Evolutionary conservation across 64 coral and sea anemone species (phyloP).

Genomic region (Orbicella faveolata): DNA sequence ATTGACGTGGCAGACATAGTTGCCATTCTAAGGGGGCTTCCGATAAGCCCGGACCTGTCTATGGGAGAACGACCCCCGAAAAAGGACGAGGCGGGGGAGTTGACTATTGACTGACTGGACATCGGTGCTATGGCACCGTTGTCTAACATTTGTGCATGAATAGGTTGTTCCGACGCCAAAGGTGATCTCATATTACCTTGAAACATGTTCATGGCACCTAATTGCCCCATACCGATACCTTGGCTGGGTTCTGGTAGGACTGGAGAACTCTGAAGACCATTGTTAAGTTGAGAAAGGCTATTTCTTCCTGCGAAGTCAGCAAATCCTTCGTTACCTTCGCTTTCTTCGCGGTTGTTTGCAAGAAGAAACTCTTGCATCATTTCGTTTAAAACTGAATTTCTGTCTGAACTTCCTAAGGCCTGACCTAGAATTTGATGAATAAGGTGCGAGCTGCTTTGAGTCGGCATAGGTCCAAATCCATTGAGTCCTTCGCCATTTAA

Average conservation of each 20-base stretch:
- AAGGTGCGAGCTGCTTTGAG: constrained; percentile 33
- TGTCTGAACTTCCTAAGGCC: constrained; percentile 73
- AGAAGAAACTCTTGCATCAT: constrained; percentile 89
- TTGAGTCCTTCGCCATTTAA: constrained; percentile 50
- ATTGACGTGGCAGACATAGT: not conserved
- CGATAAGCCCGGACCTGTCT: not conserved
- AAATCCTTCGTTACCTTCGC: constrained; percentile 69
- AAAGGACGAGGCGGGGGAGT: not conserved
- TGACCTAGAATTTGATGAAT: constrained; percentile 72
- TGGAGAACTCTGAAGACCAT: not conserved
- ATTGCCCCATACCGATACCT: not conserved
- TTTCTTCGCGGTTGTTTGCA: constrained; percentile 71
- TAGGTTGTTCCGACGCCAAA: constrained; percentile 15
- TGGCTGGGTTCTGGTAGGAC: not conserved
- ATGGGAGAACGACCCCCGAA: not conserved
- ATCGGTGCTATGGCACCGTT: constrained; percentile 34
- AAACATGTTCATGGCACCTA: not conserved
- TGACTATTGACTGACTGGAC: not conserved
- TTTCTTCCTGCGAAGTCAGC: constrained; percentile 67
- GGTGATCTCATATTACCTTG: constrained; percentile 4
- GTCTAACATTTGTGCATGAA: constrained; percentile 37
- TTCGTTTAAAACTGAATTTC: constrained; percentile 79
- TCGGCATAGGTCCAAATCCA: constrained; percentile 43
- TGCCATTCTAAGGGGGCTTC: not conserved
- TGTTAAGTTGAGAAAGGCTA: constrained; percentile 37